A percentile compares a stretch with the other conserved stretches of the same genome.
Evolutionary conservation across 2,797 vertebrate genomes (phyloP).

Genomic region (Pristis pectinata): DNA sequence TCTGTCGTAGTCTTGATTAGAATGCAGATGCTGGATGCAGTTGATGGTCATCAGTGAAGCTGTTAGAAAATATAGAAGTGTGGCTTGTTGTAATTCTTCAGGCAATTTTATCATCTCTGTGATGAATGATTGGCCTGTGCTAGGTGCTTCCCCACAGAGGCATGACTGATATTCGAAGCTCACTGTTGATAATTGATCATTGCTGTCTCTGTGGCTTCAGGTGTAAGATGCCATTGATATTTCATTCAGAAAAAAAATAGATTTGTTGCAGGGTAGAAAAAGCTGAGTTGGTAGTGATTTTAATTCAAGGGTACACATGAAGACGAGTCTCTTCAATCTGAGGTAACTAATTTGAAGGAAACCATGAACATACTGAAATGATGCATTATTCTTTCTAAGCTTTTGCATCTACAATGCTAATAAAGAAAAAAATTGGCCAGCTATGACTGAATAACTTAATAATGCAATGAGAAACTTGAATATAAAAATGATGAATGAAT

Average conservation of each 20-base stretch:
- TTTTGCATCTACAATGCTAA: neutral
- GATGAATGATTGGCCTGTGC: neutral
- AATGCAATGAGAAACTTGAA: neutral
- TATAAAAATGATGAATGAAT: neutral
- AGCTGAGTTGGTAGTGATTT: neutral
- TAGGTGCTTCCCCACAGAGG: neutral
- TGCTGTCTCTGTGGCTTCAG: neutral
- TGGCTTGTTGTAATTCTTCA: neutral
- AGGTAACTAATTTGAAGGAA: neutral
- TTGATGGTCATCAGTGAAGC: neutral
- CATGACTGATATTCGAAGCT: neutral
- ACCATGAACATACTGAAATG: neutral
- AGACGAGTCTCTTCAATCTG: neutral
- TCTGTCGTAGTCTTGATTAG: neutral
- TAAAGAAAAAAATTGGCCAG: neutral
- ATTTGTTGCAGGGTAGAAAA: neutral
- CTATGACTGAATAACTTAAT: neutral
- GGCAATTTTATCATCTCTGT: neutral
- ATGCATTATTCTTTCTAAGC: neutral
- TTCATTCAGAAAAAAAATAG: neutral
- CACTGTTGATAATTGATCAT: neutral
- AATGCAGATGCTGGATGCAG: neutral
- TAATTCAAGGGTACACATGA: neutral
- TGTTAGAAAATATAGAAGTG: neutral
- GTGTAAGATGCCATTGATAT: neutral